Base-by-base conservation (phyloP, 2,797 vertebrate species). In the Pipistrellus pipistrellus region DNA sequence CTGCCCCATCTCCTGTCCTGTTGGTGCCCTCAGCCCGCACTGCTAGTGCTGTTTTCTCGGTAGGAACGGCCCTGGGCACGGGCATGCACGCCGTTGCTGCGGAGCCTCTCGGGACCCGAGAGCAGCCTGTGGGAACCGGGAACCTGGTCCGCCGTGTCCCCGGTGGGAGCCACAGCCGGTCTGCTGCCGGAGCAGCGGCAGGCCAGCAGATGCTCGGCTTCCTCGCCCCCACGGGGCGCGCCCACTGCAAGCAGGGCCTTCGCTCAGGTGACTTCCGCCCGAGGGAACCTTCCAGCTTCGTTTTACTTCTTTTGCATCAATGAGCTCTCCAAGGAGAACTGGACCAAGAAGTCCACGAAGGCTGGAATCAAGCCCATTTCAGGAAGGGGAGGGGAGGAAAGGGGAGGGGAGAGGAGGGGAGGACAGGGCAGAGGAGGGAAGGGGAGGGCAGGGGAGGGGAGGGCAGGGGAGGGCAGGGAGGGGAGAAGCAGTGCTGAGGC, bases 311-410 rank as follows among this genome's bases (percentile, higher is more conserved):
- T 27, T 68, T 6, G 12, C 13, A 38, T 72, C 77, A 73, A 59
- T 53, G 30, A 81, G 44, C 44, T 82, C 68, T 82, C 88, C 86
- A 85, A 88, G 71, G 68, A 93, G 44, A 96, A 90, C 4, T 59
- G 57, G 84, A 71, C 76, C 51, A 92, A 88, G 35, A 81, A 89
- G 17, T 32, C 35, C 84, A 88, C 81, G 77, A 88, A 93, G 27
- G 27, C 88, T 88, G 46, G 57, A 86, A 62, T 95, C 84, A 72
- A 71, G 80, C 10, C 6, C 21, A 84, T 32, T 53, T 55, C 46
- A 51, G 48, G 15, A 51, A 51, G 5, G 48, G 48, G 15, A 51
- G 48, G 48, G 48, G 15, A 51, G 15, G 48, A 4, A 4, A 51
- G 15, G 48, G 48, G 15, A 51, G 48, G 4, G 48, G 1, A 15